These are phyloP conservation scores for Sebastes nivosus DNA, from an alignment of 2,797 vertebrate species.

Conservation along the genomic window DNA sequence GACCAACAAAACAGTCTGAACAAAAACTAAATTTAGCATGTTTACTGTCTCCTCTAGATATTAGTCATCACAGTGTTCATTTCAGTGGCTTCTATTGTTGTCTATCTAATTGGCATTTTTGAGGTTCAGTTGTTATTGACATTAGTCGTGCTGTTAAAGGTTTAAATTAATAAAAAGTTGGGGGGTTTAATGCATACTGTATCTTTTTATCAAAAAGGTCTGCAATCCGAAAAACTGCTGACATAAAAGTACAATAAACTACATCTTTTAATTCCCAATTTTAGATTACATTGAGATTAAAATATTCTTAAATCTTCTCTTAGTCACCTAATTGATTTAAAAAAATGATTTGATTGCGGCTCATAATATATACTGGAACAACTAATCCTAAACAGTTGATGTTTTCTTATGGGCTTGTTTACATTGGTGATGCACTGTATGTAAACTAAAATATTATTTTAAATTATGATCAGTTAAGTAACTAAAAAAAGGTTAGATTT, in stretches of 20 bases:
- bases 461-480: not conserved
- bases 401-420: not conserved
- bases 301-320: not conserved
- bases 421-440: not conserved
- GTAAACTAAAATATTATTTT: not conserved
- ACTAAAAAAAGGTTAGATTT: not conserved
- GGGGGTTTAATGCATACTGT: too few relatives aligned
- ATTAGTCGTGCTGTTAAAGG: not conserved
- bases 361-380: not conserved
- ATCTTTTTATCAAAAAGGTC: not conserved
- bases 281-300: not conserved
- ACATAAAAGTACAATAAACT: not conserved
- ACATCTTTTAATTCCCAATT: not conserved
- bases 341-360: not conserved
- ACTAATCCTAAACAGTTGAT: not conserved
- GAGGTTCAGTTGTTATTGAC: not conserved
- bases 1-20: not conserved
- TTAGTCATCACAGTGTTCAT: not conserved
- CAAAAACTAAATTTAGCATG: not conserved
- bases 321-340: not conserved
- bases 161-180: too few relatives aligned
- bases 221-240: not conserved
- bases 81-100: not conserved
- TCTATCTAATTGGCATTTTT: not conserved
- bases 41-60: not conserved